Evolutionary conservation across 2,888 invertebrate species (phyloP), one percentile per base, ranked within the genome.

Genomic region (Crocallis elinguaria): DNA sequence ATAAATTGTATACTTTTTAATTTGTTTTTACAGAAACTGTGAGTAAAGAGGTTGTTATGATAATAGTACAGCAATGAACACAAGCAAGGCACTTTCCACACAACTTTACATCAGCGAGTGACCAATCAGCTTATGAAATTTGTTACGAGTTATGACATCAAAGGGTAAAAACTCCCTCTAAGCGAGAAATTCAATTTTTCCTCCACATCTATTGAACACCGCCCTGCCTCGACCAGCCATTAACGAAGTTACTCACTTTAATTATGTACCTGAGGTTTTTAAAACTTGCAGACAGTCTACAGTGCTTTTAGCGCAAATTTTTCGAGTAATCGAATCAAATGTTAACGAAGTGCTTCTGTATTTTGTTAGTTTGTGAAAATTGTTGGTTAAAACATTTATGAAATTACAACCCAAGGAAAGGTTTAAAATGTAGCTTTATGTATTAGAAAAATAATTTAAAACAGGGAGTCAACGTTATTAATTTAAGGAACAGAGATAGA

Each of bases 161-260:
- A 88, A 87, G 86, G 74, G 67, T 52, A 66, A 72, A 78, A 71
- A 65, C 65, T 73, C 73, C 71, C 73, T 68, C 58, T 62, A 66
- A 30, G 17, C 19, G 41, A 73, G 71, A 66, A 88, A 87, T 87
- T 81, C 81, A 87, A 88, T 87, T 88, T 87, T 87, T 86, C 80
- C 67, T 64, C 71, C 68, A 77, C 70, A 80, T 82, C 82, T 76
- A 77, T 77, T 73, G 67, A 55, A 63, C 42, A 13, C 16, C 16
- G 2, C 43, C 25, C 4, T 2, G 36, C 13, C 50, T 52, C 67
- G 66, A 63, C 58, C 64, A 64, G 60, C 54, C 36, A 29, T 27
- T 79, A 82, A 84, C 69, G 64, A 51, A 62, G 64, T 84, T 82
- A 27, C 12, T 21, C 36, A 7, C 37, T 37, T 37, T 21, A n/a